Base-by-base conservation (phyloP, 2,113 vertebrate species). In the Trachemys scripta region DNA sequence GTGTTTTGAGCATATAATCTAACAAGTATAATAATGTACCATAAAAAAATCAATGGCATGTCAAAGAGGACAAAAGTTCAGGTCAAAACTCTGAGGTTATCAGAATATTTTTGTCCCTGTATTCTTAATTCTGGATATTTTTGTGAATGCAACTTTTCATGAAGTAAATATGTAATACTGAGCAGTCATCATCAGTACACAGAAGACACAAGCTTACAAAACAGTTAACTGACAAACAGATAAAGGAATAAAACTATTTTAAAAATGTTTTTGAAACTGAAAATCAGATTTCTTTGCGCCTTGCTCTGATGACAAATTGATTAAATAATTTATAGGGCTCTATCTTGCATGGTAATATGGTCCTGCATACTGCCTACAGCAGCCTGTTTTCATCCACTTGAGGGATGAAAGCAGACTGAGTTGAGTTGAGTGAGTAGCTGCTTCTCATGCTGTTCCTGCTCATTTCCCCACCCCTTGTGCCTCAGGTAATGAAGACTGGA, bases 301-400 rank as follows among this genome's bases (percentile, higher is more conserved):
- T 78, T 25, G 12, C 11, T 27, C 75, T 78, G 12, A 78, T 47
- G 25, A 47, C 5, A 8, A 27, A 78, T 13, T 45, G 42, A 47
- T 47, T 45, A 78, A 14, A 27, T 78, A 16, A 25, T 78, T 78
- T 47, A 6, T 29, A 47, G 22, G 12, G 25, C 25, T 78, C 42
- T 47, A 29, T 47, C 75, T 78, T 78, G 42, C 10, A 78, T 47
- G 42, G 38, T 27, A 47, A 78, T 47, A 95, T 88, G 94, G 82
- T 96, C 93, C 89, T 94, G 84, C 87, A 12, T 25, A 96, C 91
- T 0, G 97, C 96, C 97, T 97, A 96, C 89, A 97, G 97, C 97
- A 96, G 95, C 95, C 92, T 93, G 90, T 93, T 92, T 54, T 88
- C 86, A 89, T 84, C 75, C 92, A 96, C 94, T 91, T 22, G 87